Conservation (phyloP, 2,113 vertebrate genomes). For the Misgurnus mizolepis region DNA sequence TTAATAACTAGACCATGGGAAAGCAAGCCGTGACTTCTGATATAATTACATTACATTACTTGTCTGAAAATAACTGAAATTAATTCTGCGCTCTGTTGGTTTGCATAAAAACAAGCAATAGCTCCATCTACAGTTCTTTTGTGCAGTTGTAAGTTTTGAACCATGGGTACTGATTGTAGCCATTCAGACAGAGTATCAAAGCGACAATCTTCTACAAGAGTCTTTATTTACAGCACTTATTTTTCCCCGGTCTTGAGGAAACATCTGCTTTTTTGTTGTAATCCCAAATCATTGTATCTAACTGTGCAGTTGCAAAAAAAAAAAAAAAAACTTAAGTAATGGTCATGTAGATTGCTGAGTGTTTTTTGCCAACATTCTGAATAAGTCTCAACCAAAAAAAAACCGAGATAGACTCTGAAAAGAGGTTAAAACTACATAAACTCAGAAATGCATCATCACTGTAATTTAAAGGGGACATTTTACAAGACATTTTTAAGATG, state of each 20-base stretch:
- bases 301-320: background rate
- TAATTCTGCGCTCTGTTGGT: background rate
- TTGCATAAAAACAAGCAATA: background rate
- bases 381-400: background rate
- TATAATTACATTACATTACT: background rate
- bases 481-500: too few species aligned
- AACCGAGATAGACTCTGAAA: background rate
- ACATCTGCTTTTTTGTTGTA: background rate
- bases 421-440: background rate
- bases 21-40: background rate
- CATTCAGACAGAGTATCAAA: background rate
- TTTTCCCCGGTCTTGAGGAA: too few species aligned
- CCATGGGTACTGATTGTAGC: too few species aligned
- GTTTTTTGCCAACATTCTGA: background rate
- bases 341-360: background rate
- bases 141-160: too few species aligned
- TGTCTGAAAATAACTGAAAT: background rate
- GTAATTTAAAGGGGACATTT: too few species aligned
- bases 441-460: too few species aligned
- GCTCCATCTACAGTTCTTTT: too few species aligned
- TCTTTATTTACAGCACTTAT: too few species aligned
- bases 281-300: background rate
- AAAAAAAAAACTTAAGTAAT: background rate
- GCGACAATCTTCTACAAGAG: too few species aligned
- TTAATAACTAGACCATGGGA: background rate